Evolutionary conservation across 2,888 invertebrate genomes (phyloP), one percentile per base, ranked within the genome.

Genomic region (Xanthia togata): DNA sequence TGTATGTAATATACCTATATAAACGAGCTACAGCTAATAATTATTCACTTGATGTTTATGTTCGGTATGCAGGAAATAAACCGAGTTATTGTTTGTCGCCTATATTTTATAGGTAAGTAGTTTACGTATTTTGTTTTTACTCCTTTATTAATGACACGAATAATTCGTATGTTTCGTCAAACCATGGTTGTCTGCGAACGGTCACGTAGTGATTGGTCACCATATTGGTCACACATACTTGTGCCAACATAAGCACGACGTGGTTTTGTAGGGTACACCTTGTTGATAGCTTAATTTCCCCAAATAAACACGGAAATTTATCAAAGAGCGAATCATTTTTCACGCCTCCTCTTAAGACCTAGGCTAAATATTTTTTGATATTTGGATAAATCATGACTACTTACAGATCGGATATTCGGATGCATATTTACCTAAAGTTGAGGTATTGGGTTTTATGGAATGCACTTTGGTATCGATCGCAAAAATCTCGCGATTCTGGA

Each of bases 31-130:
- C 73, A 76, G 62, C 75, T 88, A 85, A 90, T 92, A 77, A 85
- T 88, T 90, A 92, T 92, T 90, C 92, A 80, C 53, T 76, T 65
- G 82, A 81, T 84, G 90, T 88, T 67, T 80, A 64, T 47, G 71
- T 50, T 70, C 63, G 88, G 87, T 79, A 89, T 90, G 89, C 89
- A 89, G 91, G 89, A 83, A 86, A 85, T 84, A 82, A 79, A 74
- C 50, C 17, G 14, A 63, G 41, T 71, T 81, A 79, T 78, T 78
- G 74, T 83, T 82, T 78, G 68, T 70, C 67, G 70, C 72, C 35
- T 73, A 50, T 50, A 67, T 53, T 67, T 11, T 38, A 50, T 35
- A 70, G n/a, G 47, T n/a, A 55, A n/a, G 17, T 26, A 3, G 47
- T 67, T 63, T n/a, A 69, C 44, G 68, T 57, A 26, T 64, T 69